Conservation (phyloP, 92 coral and sea anemone genomes). For the Epizoanthus rinbou region DNA sequence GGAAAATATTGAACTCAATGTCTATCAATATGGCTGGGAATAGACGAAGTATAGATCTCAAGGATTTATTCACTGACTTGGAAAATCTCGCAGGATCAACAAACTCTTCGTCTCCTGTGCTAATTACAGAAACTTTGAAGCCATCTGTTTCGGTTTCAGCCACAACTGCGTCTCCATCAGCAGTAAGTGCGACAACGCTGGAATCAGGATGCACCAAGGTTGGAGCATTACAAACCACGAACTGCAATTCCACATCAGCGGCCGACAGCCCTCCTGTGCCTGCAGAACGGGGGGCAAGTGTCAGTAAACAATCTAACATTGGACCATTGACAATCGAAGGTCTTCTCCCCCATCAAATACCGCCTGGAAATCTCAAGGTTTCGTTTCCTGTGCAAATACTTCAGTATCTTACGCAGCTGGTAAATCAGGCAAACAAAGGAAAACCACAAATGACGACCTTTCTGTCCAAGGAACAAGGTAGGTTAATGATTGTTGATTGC, state of each 20-base stretch:
- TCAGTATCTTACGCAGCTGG: constrained; percentile 16
- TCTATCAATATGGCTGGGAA: background rate
- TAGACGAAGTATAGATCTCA: constrained; percentile 11
- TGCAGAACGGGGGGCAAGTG: background rate
- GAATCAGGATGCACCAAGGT: background rate
- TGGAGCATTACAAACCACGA: no score
- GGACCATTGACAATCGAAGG: constrained; percentile 37
- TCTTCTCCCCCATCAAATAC: constrained; percentile 27
- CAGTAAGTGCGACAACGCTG: background rate
- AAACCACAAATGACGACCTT: background rate
- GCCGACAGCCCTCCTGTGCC: background rate
- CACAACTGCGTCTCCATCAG: background rate
- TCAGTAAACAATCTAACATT: background rate
- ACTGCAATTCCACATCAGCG: background rate
- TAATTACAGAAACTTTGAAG: background rate
- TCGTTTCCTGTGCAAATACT: constrained; percentile 35
- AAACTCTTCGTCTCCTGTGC: constrained; percentile 1
- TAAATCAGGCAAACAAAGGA: background rate
- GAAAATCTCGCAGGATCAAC: constrained; percentile 7
- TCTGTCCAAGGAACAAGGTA: background rate
- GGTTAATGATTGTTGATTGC: background rate
- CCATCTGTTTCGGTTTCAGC: background rate
- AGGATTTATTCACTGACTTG: constrained; percentile 3
- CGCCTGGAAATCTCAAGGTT: constrained; percentile 36
- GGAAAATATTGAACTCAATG: background rate